Evolutionary conservation across 2,113 vertebrate genomes (phyloP), one percentile per base, ranked within the genome.

Genomic region (Lamprotornis superbus): DNA sequence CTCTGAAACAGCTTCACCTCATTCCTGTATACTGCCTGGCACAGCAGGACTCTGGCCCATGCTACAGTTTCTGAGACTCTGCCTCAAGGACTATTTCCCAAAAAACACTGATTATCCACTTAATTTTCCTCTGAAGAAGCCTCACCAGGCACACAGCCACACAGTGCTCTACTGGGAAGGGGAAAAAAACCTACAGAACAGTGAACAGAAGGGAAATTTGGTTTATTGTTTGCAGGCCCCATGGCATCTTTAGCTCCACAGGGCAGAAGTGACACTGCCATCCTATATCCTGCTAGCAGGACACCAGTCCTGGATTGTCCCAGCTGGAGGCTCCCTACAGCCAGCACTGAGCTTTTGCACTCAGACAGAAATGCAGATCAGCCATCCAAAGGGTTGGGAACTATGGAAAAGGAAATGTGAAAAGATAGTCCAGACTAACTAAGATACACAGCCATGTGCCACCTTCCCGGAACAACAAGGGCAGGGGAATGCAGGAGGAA

Each of bases 221-320:
- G 33, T 40, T 56, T 31, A 10, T 4, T 70, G 80, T 33, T 11
- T 52, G 25, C 31, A 46, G 9, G 3, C 10, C 56, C 42, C 52
- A 37, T 70, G 27, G 5, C 46, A 60, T 10, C 35, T 33, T 46
- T 47, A 65, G 60, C 33, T 82, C 25, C 55, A 30, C 50, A 5
- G 0, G 18, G 44, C 2, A 1, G 69, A 16, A 52, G 20, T 3
- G 1, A n/a, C 3, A 3, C 44, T 39, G 42, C 25, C 10, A 35
- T 10, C 28, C 60, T 17, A 8, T 6, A n/a, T 12, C 33, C 37
- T 1, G 7, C 22, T 65, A 69, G 28, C 57, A 55, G 82, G 17
- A 56, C 67, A 64, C 4, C 39, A 30, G 44, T 5, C 27, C 63
- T 10, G 40, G 39, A 30, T 20, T 71, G 39, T 17, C 18, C 30